These are phyloP conservation scores for Callorhinus ursinus DNA, from an alignment of 2,113 vertebrate species.

Conservation along the genomic window DNA sequence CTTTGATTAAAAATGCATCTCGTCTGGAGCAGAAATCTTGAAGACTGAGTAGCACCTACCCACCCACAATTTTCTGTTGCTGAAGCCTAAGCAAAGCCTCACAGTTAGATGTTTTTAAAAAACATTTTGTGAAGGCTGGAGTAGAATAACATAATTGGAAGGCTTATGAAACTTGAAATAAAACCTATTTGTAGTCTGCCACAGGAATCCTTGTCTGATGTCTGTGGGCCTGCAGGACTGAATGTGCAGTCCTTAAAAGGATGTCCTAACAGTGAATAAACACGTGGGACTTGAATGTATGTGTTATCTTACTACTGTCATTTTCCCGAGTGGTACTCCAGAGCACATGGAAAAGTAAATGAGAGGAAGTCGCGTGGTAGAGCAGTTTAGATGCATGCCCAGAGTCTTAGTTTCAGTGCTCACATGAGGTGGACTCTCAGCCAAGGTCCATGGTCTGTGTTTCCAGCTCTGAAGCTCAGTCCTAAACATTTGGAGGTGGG, in stretches of 20 bases:
- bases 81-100: neutral
- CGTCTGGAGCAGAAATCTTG: neutral
- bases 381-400: neutral
- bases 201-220: neutral
- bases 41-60: neutral
- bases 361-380: rapidly evolving
- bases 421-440: rapidly evolving
- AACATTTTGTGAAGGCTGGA: neutral
- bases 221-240: neutral
- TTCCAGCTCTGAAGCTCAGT: neutral
- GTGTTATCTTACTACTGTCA: neutral
- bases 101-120: neutral
- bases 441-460: neutral
- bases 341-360: neutral
- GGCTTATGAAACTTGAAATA: neutral
- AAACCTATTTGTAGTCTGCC: neutral
- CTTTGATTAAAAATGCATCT: neutral
- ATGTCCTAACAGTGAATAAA: neutral
- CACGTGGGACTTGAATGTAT: neutral
- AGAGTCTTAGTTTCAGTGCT: neutral
- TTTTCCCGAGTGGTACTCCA: neutral
- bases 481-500: neutral
- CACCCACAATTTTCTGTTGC: neutral
- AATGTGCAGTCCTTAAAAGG: neutral
- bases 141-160: neutral